These are phyloP conservation scores for Austrofundulus limnaeus DNA, from an alignment of 2,113 vertebrate genomes.

Conservation along the genomic window DNA sequence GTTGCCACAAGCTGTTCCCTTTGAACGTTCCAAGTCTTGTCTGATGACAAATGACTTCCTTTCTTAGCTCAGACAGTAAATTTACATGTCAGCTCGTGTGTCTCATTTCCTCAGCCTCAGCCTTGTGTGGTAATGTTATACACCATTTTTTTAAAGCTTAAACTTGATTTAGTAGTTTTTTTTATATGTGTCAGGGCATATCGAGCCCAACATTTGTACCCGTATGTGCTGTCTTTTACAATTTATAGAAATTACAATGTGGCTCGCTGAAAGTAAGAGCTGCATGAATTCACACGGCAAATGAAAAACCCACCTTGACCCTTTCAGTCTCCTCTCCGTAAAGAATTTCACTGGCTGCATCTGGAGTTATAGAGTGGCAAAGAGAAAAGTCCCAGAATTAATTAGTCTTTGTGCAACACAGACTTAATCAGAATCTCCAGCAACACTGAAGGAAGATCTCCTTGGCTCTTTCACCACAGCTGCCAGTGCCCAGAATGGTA, in stretches of 20 bases:
- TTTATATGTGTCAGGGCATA: constrained; percentile 24
- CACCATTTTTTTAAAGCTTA: constrained; percentile 6
- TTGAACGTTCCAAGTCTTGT: constrained; percentile 61
- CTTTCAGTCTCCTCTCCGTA: constrained; percentile 53
- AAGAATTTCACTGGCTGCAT: constrained; percentile 62
- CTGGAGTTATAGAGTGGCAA: constrained; percentile 48
- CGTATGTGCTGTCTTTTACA: constrained; percentile 22
- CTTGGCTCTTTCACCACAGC: constrained; percentile 65
- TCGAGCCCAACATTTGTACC: constrained; percentile 34
- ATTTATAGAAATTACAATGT: constrained; percentile 46
- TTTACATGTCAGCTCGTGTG: constrained; percentile 57
- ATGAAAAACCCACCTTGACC: constrained; percentile 65
- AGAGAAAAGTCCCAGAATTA: constrained; percentile 72
- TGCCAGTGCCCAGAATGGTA: constrained; percentile 74
- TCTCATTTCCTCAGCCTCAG: constrained; percentile 43
- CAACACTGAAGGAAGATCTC: constrained; percentile 66
- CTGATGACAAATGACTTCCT: constrained; percentile 66
- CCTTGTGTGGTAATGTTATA: constrained; percentile 24
- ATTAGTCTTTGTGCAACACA: constrained; percentile 74
- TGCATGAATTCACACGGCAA: constrained; percentile 36
- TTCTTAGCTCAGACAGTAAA: constrained; percentile 57
- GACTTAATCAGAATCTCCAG: constrained; percentile 69
- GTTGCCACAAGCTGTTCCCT: constrained; percentile 69
- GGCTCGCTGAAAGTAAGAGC: constrained; percentile 37
- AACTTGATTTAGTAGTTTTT: constrained; percentile 26